Base-by-base conservation (phyloP, 2,797 vertebrate genomes). In the Lerista edwardsae region DNA sequence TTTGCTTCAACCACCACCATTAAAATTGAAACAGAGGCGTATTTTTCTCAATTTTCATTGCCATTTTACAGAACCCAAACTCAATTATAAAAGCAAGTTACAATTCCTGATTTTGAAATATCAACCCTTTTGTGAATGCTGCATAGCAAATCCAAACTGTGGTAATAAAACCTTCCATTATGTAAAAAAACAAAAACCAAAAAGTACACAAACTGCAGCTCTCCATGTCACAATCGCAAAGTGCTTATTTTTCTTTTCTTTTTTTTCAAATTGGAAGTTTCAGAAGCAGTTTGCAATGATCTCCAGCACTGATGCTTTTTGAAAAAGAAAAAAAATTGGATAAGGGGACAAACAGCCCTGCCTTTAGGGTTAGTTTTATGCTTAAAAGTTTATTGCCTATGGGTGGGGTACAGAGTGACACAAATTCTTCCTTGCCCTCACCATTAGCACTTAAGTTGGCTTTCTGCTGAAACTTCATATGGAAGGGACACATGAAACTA, bases 1-100 rank as follows among this genome's bases (percentile, higher is more conserved):
- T 76, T 69, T 69, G 31, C 65, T 83, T 59, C 31, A 83, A 31
- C 47, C 31, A 39, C 72, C 12, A 36, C 44, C 73, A 83, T 75
- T 75, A 75, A 75, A 64, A 67, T 4, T n/a, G 47, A 67, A 83
- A 75, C 1, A 19, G 44, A 10, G 41, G 55, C 47, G n/a, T 51
- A 39, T 75, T 82, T 64, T 29, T 29, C 10, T 21, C 62, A 39
- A 25, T 17, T 23, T 41, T 41, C 41, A 68, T 3, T 44, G 11
- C 59, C 41, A 27, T 19, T 17, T 72, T 44, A 15, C 34, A 61
- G 67, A 27, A 27, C 29, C 29, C 39, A 73, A 47, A 34, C 1
- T 65, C 25, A 27, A 21, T 81, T 73, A 61, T 44, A 44, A 73
- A 59, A 80, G 10, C 51, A 73, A 62, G 55, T 31, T 31, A n/a